Evolutionary conservation across 2,888 invertebrate species (phyloP).

Genomic region (Epistrophella euchroma): DNA sequence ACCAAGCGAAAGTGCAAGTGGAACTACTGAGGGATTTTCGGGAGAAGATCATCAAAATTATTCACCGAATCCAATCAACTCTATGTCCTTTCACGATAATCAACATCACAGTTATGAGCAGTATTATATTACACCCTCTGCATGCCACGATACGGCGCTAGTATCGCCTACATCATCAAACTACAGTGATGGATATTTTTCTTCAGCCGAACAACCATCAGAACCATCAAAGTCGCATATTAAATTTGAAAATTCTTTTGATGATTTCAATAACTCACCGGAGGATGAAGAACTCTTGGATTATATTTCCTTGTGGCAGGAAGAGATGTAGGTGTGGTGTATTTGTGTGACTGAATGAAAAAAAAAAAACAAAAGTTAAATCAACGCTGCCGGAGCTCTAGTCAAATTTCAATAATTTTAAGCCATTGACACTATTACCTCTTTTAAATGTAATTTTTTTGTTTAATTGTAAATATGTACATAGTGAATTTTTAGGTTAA

Average conservation of each 20-base stretch:
- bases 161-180: slow-evolving; percentile 79
- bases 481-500: slow-evolving; percentile 50
- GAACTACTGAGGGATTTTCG: slow-evolving; percentile 76
- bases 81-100: slow-evolving; percentile 84
- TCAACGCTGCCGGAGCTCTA: slow-evolving; percentile 37
- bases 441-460: slow-evolving; percentile 48
- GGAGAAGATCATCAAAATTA: slow-evolving; percentile 71
- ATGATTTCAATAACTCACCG: slow-evolving; percentile 88
- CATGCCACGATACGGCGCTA: slow-evolving; percentile 71
- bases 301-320: slow-evolving; percentile 83
- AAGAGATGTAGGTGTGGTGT: slow-evolving; percentile 78
- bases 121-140: slow-evolving; percentile 57
- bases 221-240: slow-evolving; percentile 67
- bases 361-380: neutral
- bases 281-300: slow-evolving; percentile 96
- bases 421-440: slow-evolving; percentile 73
- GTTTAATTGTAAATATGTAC: slow-evolving; percentile 65
- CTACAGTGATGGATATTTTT: slow-evolving; percentile 76
- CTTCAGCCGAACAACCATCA: slow-evolving; percentile 67
- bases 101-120: slow-evolving; percentile 51
- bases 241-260: slow-evolving; percentile 86
- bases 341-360: neutral
- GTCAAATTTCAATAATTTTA: slow-evolving; percentile 59
- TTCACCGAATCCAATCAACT: slow-evolving; percentile 52
- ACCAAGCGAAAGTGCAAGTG: slow-evolving; percentile 76